Percentiles rank a stretch among this genome's conserved stretches.
These are phyloP conservation scores for Helicoverpa armigera DNA, from an alignment of 1,140 invertebrate genomes.

Conservation along the genomic window DNA sequence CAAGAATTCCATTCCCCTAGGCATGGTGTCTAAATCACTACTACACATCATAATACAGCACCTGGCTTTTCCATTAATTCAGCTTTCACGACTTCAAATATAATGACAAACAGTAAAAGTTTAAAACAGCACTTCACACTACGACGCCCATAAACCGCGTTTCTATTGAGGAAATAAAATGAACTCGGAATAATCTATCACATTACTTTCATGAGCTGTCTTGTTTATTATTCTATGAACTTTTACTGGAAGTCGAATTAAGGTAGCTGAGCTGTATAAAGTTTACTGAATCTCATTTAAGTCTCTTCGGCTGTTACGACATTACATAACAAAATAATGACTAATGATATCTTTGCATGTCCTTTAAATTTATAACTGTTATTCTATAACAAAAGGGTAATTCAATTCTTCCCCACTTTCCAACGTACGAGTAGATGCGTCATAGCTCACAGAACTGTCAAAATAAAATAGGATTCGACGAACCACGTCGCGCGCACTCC, in stretches of 20 bases:
- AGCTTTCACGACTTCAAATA: not conserved
- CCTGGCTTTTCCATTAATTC: not conserved
- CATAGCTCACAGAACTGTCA: conserved; percentile 27
- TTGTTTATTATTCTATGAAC: not conserved
- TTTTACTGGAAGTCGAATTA: too few species aligned
- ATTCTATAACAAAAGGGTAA: not conserved
- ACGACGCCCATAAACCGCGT: not conserved
- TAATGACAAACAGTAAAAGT: not conserved
- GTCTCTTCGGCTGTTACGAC: too few species aligned
- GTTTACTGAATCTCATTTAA: too few species aligned
- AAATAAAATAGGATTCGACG: conserved; percentile 34
- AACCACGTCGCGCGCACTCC: conserved; percentile 29
- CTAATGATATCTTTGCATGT: too few species aligned
- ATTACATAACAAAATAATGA: too few species aligned
- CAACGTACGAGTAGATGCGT: not conserved
- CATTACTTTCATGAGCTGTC: not conserved
- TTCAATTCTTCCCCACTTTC: not conserved
- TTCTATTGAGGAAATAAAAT: not conserved
- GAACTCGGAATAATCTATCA: not conserved
- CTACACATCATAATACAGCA: too few species aligned
- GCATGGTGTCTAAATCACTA: too few species aligned
- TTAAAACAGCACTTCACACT: not conserved
- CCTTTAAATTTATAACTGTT: too few species aligned
- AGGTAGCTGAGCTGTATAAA: not conserved
- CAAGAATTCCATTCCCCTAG: too few species aligned